Evolutionary conservation across 1,140 invertebrate genomes (phyloP).

Genomic region (Yoshiicerus persimilis): DNA sequence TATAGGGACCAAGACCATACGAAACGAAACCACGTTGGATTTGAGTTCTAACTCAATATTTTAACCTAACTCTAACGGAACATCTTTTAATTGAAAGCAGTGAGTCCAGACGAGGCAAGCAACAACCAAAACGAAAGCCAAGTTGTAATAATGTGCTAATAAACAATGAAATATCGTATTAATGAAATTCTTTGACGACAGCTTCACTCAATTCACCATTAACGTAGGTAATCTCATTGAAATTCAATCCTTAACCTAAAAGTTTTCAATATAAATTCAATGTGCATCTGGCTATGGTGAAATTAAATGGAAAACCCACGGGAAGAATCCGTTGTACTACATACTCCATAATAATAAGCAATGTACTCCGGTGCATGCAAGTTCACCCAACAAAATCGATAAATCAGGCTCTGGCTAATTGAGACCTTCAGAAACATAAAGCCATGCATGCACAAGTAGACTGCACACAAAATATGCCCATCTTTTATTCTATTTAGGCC

Average conservation of each 20-base stretch:
- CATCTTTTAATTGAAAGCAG: not conserved
- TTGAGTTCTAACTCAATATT: not conserved
- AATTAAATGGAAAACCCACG: not conserved
- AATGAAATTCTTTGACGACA: not conserved
- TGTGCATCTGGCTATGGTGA: not conserved
- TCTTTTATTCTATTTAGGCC: not conserved
- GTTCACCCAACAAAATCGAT: not conserved
- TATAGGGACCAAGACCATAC: not conserved
- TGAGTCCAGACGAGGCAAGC: not conserved
- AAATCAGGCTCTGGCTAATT: not conserved
- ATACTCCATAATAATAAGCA: not conserved
- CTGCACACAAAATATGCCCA: not conserved
- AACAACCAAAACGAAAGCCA: not conserved
- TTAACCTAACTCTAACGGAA: not conserved
- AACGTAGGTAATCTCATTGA: not conserved
- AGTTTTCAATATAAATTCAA: not conserved
- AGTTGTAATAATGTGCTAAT: not conserved
- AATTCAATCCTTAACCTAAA: not conserved
- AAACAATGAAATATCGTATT: not conserved
- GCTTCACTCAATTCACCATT: not conserved
- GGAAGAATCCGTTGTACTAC: not conserved
- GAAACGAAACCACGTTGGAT: not conserved
- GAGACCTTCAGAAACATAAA: not conserved
- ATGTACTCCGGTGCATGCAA: not conserved
- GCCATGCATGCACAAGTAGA: not conserved